These are phyloP conservation scores for Siderastrea radians DNA, from an alignment of 92 coral and sea anemone genomes.

Conservation along the genomic window DNA sequence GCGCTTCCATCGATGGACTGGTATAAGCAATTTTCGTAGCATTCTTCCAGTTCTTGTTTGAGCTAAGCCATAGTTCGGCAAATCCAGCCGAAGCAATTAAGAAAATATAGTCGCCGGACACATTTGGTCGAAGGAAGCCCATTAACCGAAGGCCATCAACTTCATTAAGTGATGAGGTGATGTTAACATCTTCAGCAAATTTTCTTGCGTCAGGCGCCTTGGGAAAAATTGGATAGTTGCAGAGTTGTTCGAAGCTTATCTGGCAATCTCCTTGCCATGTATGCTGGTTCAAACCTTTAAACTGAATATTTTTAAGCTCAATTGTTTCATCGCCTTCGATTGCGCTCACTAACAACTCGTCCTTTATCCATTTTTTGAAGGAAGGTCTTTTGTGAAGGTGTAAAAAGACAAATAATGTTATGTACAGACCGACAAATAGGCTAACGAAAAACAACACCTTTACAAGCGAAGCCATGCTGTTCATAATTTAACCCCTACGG, in stretches of 20 bases:
- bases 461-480: too few relatives aligned
- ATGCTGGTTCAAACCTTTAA: slow-evolving; percentile 41
- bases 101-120: slow-evolving; percentile 47
- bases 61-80: slow-evolving; percentile 61
- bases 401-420: too few relatives aligned
- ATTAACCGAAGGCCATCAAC: slow-evolving; percentile 38
- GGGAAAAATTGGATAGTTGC: slow-evolving; percentile 62
- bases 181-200: background rate
- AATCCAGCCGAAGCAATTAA: slow-evolving; percentile 48
- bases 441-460: too few relatives aligned
- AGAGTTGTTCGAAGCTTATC: slow-evolving; percentile 29
- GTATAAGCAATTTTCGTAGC: slow-evolving; percentile 18
- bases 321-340: too few relatives aligned
- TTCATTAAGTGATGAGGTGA: slow-evolving; percentile 14
- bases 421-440: too few relatives aligned
- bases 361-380: too few relatives aligned
- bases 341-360: too few relatives aligned
- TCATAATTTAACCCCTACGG: too few relatives aligned
- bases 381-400: too few relatives aligned
- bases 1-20: too few relatives aligned
- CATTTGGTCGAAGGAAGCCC: slow-evolving; percentile 52
- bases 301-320: too few relatives aligned
- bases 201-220: slow-evolving; percentile 57
- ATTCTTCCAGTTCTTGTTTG: slow-evolving; percentile 34
- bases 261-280: slow-evolving; percentile 49